Evolutionary conservation across 2,113 vertebrate species (phyloP).

Genomic region (Caranx melampygus): DNA sequence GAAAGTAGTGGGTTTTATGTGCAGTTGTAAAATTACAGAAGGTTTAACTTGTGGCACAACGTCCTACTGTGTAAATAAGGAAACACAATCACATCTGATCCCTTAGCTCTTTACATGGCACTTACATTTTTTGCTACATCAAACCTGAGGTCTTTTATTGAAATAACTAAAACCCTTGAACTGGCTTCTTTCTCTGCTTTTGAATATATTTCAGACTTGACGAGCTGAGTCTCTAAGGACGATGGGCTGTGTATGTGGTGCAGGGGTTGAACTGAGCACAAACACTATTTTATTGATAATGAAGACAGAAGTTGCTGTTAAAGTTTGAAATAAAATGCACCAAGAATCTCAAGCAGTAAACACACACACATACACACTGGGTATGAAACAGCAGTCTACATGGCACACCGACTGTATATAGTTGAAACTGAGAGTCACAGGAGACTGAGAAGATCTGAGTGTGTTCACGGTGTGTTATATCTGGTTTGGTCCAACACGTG

Average conservation of each 20-base stretch:
- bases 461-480: background rate
- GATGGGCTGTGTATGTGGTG: slow-evolving; percentile 3
- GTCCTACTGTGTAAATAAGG: background rate
- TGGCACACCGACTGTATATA: background rate
- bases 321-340: slow-evolving; percentile 1
- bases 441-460: background rate
- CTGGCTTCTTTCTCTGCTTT: background rate
- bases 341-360: background rate
- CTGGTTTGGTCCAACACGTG: slow-evolving; percentile 4
- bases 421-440: background rate
- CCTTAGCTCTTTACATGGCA: background rate
- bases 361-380: background rate
- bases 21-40: background rate
- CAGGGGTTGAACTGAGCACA: background rate
- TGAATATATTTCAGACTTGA: slow-evolving; percentile 4
- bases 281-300: slow-evolving; percentile 4
- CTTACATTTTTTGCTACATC: background rate
- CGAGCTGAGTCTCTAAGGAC: background rate
- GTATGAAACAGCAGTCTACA: background rate
- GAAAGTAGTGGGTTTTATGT: no score
- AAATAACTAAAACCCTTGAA: background rate
- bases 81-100: background rate
- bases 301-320: background rate
- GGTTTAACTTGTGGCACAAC: background rate
- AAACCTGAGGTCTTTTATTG: no score